Base-by-base conservation (phyloP, 2,113 vertebrate species). In the Meriones unguiculatus region DNA sequence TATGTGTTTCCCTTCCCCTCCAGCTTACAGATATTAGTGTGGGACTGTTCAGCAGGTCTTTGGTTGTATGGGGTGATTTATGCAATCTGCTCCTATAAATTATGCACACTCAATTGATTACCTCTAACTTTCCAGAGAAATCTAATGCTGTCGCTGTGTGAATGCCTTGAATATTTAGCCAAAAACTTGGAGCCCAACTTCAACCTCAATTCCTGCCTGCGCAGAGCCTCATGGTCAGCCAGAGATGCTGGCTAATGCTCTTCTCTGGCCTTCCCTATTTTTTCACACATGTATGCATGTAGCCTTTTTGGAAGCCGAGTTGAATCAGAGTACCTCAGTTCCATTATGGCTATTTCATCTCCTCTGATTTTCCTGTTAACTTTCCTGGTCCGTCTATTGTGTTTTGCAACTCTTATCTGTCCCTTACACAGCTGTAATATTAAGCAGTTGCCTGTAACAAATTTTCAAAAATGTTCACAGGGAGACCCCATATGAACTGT, bases 401-500 rank as follows among this genome's bases (percentile, higher is more conserved):
- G 77, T 57, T 52, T 57, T 69, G 24, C 35, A 69, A 30, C 75
- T 76, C 22, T 94, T 82, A 88, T 70, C 69, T 9, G 52, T 64
- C 38, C 32, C 35, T 94, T 28, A 73, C 62, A 73, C 14, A 50
- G 67, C 65, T 76, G n/a, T 69, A 75, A 64, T 82, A 92, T 81
- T 90, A 93, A 90, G 50, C 75, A 38, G 25, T 78, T 94, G 38
- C 41, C 82, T 94, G 14, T 88, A 80, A 85, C 50, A 90, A 41
- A 41, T 95, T 70, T 80, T 69, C 76, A 94, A 73, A 88, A 95
- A 90, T 69, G 38, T 17, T 6, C 38, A 28, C 62, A 32, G 14
- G 18, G 17, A 65, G 13, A 81, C 10, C 85, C 28, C 72, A 35
- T 35, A 32, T 87, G 59, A 69, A 41, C 18, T 65, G 32, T 93